Percentiles rank a stretch among this genome's conserved stretches.
phyloP scores from a whole-genome alignment of 2,888 invertebrate species.

The Tanytarsus gracilentus region DNA sequence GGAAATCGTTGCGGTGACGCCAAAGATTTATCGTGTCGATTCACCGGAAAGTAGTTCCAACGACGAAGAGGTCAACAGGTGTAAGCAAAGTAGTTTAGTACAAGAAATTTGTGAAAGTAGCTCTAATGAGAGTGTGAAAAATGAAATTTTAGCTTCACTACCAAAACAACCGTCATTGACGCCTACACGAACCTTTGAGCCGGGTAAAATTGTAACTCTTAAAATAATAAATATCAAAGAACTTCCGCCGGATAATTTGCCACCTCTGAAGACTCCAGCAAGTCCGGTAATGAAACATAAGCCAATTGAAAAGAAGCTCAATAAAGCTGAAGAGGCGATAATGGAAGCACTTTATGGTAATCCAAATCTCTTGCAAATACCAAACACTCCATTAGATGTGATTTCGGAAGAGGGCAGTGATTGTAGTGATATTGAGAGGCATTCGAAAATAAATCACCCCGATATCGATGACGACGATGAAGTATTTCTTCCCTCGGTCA shows the following conservation, averaged over 20 bases:
- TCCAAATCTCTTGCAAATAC: constrained; percentile 31
- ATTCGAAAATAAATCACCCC: constrained; percentile 33
- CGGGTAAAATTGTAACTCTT: neutral
- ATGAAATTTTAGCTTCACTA: constrained; percentile 18
- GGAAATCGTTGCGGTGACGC: neutral
- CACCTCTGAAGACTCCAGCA: too few species aligned
- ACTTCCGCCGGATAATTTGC: constrained; percentile 17
- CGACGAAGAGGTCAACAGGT: too few species aligned
- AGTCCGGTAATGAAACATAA: too few species aligned
- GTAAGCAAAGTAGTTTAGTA: too few species aligned
- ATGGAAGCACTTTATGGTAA: constrained; percentile 21
- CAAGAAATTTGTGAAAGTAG: constrained; percentile 41
- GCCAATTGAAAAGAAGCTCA: constrained; percentile 17
- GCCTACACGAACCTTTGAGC: neutral
- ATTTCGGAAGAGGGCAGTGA: constrained; percentile 71
- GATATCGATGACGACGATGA: constrained; percentile 39
- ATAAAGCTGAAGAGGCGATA: constrained; percentile 27
- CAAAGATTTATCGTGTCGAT: constrained; percentile 31
- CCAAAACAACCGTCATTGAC: neutral
- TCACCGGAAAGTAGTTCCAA: constrained; percentile 32
- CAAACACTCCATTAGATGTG: constrained; percentile 49
- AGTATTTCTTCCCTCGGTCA: constrained; percentile 3
- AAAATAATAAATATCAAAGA: constrained; percentile 27
- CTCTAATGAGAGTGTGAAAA: constrained; percentile 32
- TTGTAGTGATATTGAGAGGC: constrained; percentile 48